phyloP scores from a whole-genome alignment of 2,113 vertebrate genomes.

The Paralichthys olivaceus region DNA sequence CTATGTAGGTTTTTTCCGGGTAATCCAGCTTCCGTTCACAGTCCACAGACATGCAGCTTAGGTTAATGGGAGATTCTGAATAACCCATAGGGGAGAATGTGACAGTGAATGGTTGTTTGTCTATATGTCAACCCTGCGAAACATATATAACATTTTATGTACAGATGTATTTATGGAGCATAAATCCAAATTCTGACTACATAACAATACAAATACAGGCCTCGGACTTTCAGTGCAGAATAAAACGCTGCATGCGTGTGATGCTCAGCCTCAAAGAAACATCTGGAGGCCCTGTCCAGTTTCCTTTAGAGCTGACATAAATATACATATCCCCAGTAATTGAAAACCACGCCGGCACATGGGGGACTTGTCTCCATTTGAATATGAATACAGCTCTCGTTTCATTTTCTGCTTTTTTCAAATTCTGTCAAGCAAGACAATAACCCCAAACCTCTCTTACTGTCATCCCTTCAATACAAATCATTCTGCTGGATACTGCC shows the following conservation, averaged over 20 bases:
- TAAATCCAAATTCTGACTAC: neutral
- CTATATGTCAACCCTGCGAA: too few species aligned
- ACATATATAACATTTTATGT: too few species aligned
- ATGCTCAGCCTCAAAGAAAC: conserved; percentile 24
- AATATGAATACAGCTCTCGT: conserved; percentile 69
- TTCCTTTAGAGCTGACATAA: conserved; percentile 53
- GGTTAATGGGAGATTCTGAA: too few species aligned
- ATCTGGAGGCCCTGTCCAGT: conserved; percentile 33
- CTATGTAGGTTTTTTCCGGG: too few species aligned
- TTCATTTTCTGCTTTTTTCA: conserved; percentile 60
- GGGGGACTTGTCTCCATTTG: conserved; percentile 53
- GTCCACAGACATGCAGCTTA: too few species aligned
- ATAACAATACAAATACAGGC: conserved; percentile 13
- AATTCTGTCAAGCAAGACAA: conserved; percentile 50
- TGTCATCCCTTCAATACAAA: conserved; percentile 41
- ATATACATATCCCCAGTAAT: conserved; percentile 58
- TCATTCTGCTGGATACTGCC: conserved; percentile 24
- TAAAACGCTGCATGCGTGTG: too few species aligned
- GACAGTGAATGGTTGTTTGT: too few species aligned
- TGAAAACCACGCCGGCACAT: conserved; percentile 58
- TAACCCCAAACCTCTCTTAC: conserved; percentile 47
- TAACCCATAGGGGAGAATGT: too few species aligned
- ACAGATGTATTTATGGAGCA: neutral
- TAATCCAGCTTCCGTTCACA: too few species aligned
- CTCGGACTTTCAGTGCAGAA: neutral